Evolutionary conservation across 2,797 vertebrate genomes (phyloP).

Genomic region (Squalus acanthias): DNA sequence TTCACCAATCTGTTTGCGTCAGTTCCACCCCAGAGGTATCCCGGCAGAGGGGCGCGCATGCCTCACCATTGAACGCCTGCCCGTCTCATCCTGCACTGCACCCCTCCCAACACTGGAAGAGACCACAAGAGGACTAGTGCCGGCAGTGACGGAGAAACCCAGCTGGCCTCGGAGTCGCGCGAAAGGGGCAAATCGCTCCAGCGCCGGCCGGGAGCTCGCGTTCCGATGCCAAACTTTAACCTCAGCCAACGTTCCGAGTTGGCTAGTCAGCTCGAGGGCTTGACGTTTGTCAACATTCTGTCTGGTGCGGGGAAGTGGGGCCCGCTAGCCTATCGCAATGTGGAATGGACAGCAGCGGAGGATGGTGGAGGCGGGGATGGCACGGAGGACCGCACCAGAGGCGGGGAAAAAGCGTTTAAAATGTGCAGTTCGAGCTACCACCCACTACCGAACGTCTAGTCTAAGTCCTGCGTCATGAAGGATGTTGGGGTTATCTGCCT

Average conservation of each 20-base stretch:
- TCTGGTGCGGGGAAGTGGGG: background rate
- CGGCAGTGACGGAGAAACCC: background rate
- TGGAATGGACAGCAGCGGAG: background rate
- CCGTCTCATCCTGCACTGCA: background rate
- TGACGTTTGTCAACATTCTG: background rate
- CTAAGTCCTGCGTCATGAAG: background rate
- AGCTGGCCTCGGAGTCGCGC: background rate
- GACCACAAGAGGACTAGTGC: background rate
- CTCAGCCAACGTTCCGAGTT: too few relatives aligned
- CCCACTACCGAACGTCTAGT: background rate
- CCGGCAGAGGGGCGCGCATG: background rate
- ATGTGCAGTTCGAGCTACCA: background rate
- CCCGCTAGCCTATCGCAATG: too few relatives aligned
- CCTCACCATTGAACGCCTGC: background rate
- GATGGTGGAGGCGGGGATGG: background rate
- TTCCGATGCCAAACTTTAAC: background rate
- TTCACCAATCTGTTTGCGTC: background rate
- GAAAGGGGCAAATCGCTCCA: background rate
- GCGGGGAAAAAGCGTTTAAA: background rate
- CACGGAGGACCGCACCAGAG: background rate
- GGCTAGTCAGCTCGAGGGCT: background rate
- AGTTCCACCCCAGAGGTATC: background rate
- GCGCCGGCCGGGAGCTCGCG: too few relatives aligned
- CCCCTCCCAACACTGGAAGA: background rate
- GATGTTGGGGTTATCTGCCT: background rate